These are phyloP conservation scores for Allolobophora icterica DNA, from an alignment of 2,888 invertebrate genomes.

Conservation along the genomic window DNA sequence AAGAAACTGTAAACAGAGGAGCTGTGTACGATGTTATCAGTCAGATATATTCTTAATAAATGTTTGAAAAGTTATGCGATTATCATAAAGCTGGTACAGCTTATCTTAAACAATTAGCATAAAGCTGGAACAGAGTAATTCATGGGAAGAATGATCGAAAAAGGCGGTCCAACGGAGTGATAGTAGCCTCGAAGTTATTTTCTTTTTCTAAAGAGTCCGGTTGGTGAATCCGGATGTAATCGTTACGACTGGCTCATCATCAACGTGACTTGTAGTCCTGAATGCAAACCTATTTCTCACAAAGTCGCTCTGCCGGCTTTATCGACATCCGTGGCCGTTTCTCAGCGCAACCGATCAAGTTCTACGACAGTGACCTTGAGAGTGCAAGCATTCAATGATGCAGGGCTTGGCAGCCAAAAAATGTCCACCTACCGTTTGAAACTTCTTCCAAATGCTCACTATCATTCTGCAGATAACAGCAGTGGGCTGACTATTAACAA, in stretches of 20 bases:
- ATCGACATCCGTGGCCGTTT: neutral
- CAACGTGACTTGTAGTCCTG: neutral
- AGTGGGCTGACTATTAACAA: neutral
- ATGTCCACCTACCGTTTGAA: neutral
- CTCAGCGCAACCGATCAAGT: neutral
- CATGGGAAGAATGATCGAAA: neutral
- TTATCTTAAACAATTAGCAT: too few relatives aligned
- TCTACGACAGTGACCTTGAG: neutral
- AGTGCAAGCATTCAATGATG: neutral
- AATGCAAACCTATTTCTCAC: neutral
- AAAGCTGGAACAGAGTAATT: neutral
- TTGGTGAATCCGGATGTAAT: neutral
- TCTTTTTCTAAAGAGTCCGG: neutral
- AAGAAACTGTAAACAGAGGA: too few relatives aligned
- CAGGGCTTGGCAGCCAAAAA: neutral
- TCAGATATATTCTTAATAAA: neutral
- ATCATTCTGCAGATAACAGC: neutral
- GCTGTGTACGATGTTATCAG: too few relatives aligned
- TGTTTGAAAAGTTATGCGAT: neutral
- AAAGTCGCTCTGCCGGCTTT: neutral
- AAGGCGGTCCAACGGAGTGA: neutral
- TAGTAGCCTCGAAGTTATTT: neutral
- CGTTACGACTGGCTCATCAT: neutral
- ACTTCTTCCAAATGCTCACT: neutral
- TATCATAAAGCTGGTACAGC: too few relatives aligned